A percentile compares a stretch with the other conserved stretches of the same genome.
Conservation (phyloP, 2,888 invertebrate genomes). For the Augiades crinisus region DNA sequence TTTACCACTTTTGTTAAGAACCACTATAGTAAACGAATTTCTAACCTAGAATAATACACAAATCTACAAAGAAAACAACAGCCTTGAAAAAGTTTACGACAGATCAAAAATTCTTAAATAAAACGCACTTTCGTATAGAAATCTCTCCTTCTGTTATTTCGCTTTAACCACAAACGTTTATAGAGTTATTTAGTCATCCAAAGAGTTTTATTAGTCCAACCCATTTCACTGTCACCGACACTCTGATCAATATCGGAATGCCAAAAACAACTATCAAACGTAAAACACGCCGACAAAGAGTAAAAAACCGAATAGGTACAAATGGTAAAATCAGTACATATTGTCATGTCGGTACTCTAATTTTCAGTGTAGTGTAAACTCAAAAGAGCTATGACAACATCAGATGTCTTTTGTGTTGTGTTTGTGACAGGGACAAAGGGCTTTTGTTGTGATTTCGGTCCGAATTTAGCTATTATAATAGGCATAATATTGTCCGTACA, state of each 20-base stretch:
- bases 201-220: constrained; percentile 77
- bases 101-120: not conserved
- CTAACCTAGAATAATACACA: not conserved
- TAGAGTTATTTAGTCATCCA: constrained; percentile 20
- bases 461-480: constrained; percentile 50
- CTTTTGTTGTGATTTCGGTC: constrained; percentile 57
- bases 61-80: not conserved
- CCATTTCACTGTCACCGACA: constrained; percentile 79
- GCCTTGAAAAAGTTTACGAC: not conserved
- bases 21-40: not conserved
- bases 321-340: constrained; percentile 62
- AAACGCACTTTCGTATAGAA: not conserved
- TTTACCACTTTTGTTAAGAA: not conserved
- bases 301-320: constrained; percentile 56
- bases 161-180: constrained; percentile 21
- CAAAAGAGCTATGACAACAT: constrained; percentile 68
- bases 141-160: constrained; percentile 5
- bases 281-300: constrained; percentile 66
- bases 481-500: constrained; percentile 55
- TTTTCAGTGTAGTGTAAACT: constrained; percentile 78
- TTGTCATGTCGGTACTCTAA: constrained; percentile 70
- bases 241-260: constrained; percentile 69
- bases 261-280: constrained; percentile 56
- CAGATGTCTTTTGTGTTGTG: constrained; percentile 58
- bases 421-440: constrained; percentile 60